Evolutionary conservation across 2,797 vertebrate genomes (phyloP).

Genomic region (Typhlichthys eigenmanni): DNA sequence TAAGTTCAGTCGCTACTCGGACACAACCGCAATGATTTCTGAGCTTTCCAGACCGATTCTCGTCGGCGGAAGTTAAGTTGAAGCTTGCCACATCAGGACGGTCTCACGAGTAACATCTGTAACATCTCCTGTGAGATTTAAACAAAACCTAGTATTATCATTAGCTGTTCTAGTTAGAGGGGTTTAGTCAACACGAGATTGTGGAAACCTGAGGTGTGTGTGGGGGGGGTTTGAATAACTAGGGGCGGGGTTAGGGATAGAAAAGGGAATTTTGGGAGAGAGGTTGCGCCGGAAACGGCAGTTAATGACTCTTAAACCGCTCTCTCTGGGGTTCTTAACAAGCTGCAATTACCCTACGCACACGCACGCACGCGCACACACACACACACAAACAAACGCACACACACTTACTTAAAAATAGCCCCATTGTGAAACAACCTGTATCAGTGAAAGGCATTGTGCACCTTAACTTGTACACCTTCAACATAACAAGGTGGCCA

Average conservation of each 20-base stretch:
- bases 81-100: too few relatives aligned
- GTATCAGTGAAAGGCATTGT: not conserved
- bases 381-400: constrained; percentile 4
- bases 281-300: constrained; percentile 56
- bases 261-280: constrained; percentile 15
- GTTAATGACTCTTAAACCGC: constrained; percentile 67
- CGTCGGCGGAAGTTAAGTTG: too few relatives aligned
- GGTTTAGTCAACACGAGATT: not conserved
- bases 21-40: too few relatives aligned
- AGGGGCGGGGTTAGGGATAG: constrained; percentile 12
- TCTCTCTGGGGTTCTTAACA: constrained; percentile 58
- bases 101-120: too few relatives aligned
- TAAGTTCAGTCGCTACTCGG: too few relatives aligned
- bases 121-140: too few relatives aligned
- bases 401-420: constrained; percentile 2
- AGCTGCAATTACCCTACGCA: constrained; percentile 63
- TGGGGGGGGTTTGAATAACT: constrained; percentile 16
- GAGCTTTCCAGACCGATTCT: too few relatives aligned
- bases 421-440: not conserved
- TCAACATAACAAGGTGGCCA: not conserved
- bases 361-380: constrained; percentile 9
- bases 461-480: not conserved
- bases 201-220: not conserved
- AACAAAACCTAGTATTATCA: too few relatives aligned
- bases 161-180: not conserved